phyloP scores from a whole-genome alignment of 2,888 invertebrate genomes.

The Thereva nobilitata region DNA sequence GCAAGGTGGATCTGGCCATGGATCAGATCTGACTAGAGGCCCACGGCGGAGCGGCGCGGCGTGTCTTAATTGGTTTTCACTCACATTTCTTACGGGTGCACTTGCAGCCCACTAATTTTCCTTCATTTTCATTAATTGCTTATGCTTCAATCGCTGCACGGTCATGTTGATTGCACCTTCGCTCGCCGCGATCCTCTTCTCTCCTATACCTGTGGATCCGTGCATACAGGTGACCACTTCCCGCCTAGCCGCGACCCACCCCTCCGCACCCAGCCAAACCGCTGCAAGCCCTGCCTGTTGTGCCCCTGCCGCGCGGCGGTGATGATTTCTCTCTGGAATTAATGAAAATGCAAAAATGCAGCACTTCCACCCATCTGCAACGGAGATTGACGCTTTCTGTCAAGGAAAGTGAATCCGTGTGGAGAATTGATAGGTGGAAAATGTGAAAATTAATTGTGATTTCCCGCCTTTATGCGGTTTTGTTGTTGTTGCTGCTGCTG shows the following conservation, averaged over 20 bases:
- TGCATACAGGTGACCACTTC: slow-evolving; percentile 7
- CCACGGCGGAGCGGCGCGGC: slow-evolving; percentile 8
- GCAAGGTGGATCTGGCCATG: slow-evolving; percentile 25
- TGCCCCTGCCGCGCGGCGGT: no score
- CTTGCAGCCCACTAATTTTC: slow-evolving; percentile 31
- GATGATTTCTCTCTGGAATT: slow-evolving; percentile 29
- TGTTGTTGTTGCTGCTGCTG: no score
- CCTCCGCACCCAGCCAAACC: neutral
- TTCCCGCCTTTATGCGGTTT: slow-evolving; percentile 27
- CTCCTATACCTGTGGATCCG: neutral
- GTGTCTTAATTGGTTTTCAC: slow-evolving; percentile 28
- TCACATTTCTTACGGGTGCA: slow-evolving; percentile 32
- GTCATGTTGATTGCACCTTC: slow-evolving; percentile 15
- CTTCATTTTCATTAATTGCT: slow-evolving; percentile 32
- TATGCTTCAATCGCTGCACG: slow-evolving; percentile 4
- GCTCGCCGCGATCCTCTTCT: no score
- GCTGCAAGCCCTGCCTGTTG: no score
- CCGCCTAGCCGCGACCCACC: neutral
- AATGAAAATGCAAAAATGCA: slow-evolving; percentile 28
- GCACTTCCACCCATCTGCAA: neutral
- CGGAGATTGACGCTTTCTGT: neutral
- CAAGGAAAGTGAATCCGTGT: slow-evolving; percentile 32
- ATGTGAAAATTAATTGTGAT: slow-evolving; percentile 28
- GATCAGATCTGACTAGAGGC: slow-evolving; percentile 21
- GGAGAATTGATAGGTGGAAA: slow-evolving; percentile 18